These are phyloP conservation scores for Aurelia aurita DNA, from an alignment of 30 jellyfish, hydroid and myxozoan genomes.

Conservation along the genomic window DNA sequence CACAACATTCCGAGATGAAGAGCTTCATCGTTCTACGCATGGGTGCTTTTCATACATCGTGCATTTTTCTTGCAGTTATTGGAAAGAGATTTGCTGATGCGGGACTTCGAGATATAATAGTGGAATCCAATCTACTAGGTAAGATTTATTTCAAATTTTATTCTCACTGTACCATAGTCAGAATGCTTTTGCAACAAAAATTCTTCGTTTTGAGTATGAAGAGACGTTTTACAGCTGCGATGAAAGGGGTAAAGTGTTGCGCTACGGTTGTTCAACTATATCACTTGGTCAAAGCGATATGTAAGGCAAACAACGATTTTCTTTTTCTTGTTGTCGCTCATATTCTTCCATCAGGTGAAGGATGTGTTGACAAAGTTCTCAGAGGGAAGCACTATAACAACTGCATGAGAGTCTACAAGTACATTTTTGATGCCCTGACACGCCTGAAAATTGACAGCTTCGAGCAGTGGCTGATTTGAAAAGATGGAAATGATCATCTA, in stretches of 20 bases:
- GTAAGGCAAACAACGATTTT: no score
- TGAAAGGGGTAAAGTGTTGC: no score
- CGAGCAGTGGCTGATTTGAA: slow-evolving; percentile 21
- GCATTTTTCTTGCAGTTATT: slow-evolving; percentile 44
- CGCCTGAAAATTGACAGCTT: slow-evolving; percentile 37
- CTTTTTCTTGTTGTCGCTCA: slow-evolving; percentile 2
- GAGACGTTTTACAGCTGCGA: no score
- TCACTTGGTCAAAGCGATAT: no score
- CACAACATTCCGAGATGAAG: slow-evolving; percentile 23
- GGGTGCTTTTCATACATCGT: slow-evolving; percentile 72
- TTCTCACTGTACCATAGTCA: no score
- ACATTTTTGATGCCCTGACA: slow-evolving; percentile 57
- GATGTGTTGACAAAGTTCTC: slow-evolving; percentile 34
- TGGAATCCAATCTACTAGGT: no score
- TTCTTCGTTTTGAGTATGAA: no score
- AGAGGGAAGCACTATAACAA: slow-evolving; percentile 57
- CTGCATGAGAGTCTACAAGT: slow-evolving; percentile 26
- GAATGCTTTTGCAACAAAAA: no score
- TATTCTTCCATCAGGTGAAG: slow-evolving; percentile 31
- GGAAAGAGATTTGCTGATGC: slow-evolving; percentile 66
- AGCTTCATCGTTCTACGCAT: no score
- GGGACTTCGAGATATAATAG: slow-evolving; percentile 55
- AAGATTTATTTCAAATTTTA: no score
- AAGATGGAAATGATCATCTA: neutral
- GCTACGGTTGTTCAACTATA: no score